Conservation (phyloP, 53 echinoderm and acorn worm species). For the Paelopatides confundens region DNA sequence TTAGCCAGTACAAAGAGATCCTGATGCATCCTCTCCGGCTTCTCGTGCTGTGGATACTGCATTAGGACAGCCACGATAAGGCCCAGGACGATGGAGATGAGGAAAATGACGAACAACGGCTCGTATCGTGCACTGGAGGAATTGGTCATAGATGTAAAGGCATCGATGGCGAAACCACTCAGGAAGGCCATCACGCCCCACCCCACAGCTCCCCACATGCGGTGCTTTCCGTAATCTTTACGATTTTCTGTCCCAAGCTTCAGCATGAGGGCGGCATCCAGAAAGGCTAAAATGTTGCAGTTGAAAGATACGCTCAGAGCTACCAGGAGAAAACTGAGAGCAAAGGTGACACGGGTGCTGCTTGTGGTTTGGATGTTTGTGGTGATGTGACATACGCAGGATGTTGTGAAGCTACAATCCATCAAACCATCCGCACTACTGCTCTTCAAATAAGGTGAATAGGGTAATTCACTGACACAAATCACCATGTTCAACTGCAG, state of each 20-base stretch:
- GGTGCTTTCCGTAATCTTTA: slow-evolving; percentile 86
- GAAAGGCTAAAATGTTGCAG: slow-evolving; percentile 67
- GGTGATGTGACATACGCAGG: slow-evolving; percentile 35
- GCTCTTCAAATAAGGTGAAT: background rate
- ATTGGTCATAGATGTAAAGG: slow-evolving; percentile 22
- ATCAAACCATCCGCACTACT: background rate
- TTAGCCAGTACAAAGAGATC: slow-evolving; percentile 40
- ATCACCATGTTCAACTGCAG: background rate
- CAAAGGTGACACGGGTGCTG: slow-evolving; percentile 38
- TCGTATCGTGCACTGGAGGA: slow-evolving; percentile 50
- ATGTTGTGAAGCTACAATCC: background rate
- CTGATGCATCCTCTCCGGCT: slow-evolving; percentile 61
- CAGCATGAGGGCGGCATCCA: slow-evolving; percentile 61
- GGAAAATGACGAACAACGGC: slow-evolving; percentile 74
- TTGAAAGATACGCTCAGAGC: slow-evolving; percentile 49
- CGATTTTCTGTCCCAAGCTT: slow-evolving; percentile 52
- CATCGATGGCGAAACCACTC: slow-evolving; percentile 74
- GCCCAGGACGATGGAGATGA: slow-evolving; percentile 47
- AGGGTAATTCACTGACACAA: background rate
- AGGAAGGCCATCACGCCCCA: slow-evolving; percentile 83
- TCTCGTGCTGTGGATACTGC: slow-evolving; percentile 72
- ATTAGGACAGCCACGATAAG: slow-evolving; percentile 34
- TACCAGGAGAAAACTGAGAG: slow-evolving; percentile 38
- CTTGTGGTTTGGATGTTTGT: slow-evolving; percentile 7
- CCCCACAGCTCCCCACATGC: slow-evolving; percentile 91